Percentiles rank a stretch among this genome's conserved stretches.
phyloP scores from a whole-genome alignment of 2,113 vertebrate species.

The Morone chrysops region DNA sequence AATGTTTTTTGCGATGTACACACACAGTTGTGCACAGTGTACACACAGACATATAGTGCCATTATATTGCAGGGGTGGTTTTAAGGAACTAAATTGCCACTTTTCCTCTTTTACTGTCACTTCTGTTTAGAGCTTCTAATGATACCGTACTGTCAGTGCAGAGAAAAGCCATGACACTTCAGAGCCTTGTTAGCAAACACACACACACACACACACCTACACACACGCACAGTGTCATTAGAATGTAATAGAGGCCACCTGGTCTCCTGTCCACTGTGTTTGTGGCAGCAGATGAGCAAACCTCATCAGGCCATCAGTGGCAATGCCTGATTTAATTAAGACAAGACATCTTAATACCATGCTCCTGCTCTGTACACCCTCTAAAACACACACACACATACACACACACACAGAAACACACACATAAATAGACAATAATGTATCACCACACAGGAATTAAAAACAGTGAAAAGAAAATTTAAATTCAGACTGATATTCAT shows the following conservation, averaged over 20 bases:
- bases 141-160: slow-evolving; percentile 35
- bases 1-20: neutral
- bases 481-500: neutral
- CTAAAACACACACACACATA: neutral
- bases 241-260: slow-evolving; percentile 79
- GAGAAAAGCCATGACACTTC: slow-evolving; percentile 68
- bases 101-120: slow-evolving; percentile 18
- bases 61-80: slow-evolving; percentile 13
- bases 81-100: slow-evolving; percentile 30
- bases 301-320: slow-evolving; percentile 79
- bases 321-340: slow-evolving; percentile 75
- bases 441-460: neutral
- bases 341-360: slow-evolving; percentile 76
- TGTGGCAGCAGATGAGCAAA: slow-evolving; percentile 68
- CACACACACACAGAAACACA: neutral
- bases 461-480: neutral
- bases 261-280: slow-evolving; percentile 53
- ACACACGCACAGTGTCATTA: slow-evolving; percentile 71
- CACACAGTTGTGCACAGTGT: neutral
- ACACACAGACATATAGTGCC: neutral
- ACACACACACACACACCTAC: slow-evolving; percentile 38
- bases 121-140: slow-evolving; percentile 44
- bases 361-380: slow-evolving; percentile 32
- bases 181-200: slow-evolving; percentile 23
- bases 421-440: neutral